phyloP scores from a whole-genome alignment of 2,797 vertebrate genomes.

The Poecile montanus region DNA sequence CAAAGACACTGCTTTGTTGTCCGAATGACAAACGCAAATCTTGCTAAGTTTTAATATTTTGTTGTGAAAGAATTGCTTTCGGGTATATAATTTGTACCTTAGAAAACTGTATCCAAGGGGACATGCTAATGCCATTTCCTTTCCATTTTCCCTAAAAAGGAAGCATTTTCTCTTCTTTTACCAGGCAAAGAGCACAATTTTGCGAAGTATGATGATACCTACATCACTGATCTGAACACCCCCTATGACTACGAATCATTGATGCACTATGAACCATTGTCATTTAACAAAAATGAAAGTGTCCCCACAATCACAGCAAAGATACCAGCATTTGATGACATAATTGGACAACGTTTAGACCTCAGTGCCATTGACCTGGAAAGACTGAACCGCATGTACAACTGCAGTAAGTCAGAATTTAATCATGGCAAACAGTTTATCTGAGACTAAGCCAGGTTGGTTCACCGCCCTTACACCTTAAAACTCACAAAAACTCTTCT shows the following conservation, averaged over 20 bases:
- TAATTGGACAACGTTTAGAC: slow-evolving; percentile 92
- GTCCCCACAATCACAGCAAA: slow-evolving; percentile 89
- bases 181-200: slow-evolving; percentile 87
- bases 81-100: neutral
- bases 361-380: slow-evolving; percentile 84
- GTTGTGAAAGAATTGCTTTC: neutral
- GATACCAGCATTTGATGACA: slow-evolving; percentile 84
- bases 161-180: neutral
- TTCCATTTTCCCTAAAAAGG: neutral
- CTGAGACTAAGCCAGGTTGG: neutral
- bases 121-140: neutral
- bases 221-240: slow-evolving; percentile 91
- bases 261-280: slow-evolving; percentile 89
- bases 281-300: slow-evolving; percentile 86
- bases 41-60: neutral
- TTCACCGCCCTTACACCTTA: neutral
- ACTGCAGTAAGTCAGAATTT: slow-evolving; percentile 84
- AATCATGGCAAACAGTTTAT: neutral
- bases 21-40: neutral
- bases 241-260: slow-evolving; percentile 92
- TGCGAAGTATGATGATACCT: slow-evolving; percentile 80
- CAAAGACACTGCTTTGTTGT: neutral
- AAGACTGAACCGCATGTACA: slow-evolving; percentile 92
- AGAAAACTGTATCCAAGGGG: neutral
- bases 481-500: neutral